Evolutionary conservation across 2,113 vertebrate species (phyloP).

Genomic region (Pedionomus torquatus): DNA sequence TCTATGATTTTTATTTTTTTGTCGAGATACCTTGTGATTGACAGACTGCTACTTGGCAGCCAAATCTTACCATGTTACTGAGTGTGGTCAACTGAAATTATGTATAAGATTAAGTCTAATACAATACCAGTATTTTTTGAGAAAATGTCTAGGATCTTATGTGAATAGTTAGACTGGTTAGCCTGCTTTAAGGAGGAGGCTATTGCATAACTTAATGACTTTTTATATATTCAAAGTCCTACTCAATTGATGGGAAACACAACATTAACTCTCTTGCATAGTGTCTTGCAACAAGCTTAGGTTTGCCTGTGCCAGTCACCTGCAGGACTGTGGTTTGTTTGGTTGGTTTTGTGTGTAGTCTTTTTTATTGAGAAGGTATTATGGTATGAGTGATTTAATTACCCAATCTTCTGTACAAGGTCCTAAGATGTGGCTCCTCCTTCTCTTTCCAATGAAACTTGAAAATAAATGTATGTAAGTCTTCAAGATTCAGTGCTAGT

Average conservation of each 20-base stretch:
- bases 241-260: slow-evolving; percentile 24
- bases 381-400: neutral
- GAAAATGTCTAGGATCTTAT: neutral
- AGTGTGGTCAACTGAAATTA: neutral
- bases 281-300: neutral
- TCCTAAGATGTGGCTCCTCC: neutral
- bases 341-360: neutral
- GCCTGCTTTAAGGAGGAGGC: neutral
- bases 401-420: neutral
- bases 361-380: neutral
- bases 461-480: neutral
- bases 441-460: neutral
- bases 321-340: neutral
- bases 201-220: slow-evolving; percentile 48
- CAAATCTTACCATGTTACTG: neutral
- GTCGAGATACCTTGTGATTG: neutral
- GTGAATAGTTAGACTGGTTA: neutral
- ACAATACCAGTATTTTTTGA: neutral
- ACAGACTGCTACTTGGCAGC: neutral
- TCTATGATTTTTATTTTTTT: neutral
- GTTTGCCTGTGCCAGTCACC: neutral
- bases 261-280: neutral
- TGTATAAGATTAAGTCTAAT: neutral
- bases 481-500: neutral
- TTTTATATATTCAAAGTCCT: slow-evolving; percentile 3